A percentile compares a stretch with the other conserved stretches of the same genome.
phyloP scores from a whole-genome alignment of 2,888 invertebrate genomes.

The Copidosoma aretas region DNA sequence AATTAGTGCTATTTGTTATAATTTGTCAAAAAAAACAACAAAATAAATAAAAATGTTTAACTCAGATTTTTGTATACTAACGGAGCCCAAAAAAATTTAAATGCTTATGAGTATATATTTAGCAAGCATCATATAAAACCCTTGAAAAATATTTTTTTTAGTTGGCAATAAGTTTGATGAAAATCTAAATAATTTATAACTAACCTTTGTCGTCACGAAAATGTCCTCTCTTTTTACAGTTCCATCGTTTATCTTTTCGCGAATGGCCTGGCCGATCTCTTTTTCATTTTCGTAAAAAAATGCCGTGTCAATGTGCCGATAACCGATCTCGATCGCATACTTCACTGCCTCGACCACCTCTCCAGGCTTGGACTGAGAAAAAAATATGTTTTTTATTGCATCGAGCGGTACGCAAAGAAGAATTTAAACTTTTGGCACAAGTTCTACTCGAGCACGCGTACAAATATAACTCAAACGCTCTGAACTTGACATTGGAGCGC shows the following conservation, averaged over 20 bases:
- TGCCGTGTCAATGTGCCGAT: constrained; percentile 67
- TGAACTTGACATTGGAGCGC: not conserved
- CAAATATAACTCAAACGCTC: not conserved
- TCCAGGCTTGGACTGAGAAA: constrained; percentile 69
- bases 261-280: constrained; percentile 64
- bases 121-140: too few relatives aligned
- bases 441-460: constrained; percentile 6
- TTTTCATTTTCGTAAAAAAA: constrained; percentile 64
- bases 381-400: too few relatives aligned
- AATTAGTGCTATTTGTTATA: too few relatives aligned
- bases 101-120: too few relatives aligned
- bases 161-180: too few relatives aligned
- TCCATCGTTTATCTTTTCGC: constrained; percentile 62
- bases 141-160: too few relatives aligned
- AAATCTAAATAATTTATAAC: not conserved
- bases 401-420: not conserved
- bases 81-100: too few relatives aligned
- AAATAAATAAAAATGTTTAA: too few relatives aligned
- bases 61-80: too few relatives aligned
- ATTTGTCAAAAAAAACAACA: too few relatives aligned
- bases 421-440: constrained; percentile 16
- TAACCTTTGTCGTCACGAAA: constrained; percentile 67
- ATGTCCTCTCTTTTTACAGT: constrained; percentile 64
- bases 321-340: constrained; percentile 64
- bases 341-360: constrained; percentile 65